Percentiles rank a stretch among this genome's conserved stretches.
phyloP scores from a whole-genome alignment of 2,888 invertebrate genomes.

The Dichetophora obliterata region DNA sequence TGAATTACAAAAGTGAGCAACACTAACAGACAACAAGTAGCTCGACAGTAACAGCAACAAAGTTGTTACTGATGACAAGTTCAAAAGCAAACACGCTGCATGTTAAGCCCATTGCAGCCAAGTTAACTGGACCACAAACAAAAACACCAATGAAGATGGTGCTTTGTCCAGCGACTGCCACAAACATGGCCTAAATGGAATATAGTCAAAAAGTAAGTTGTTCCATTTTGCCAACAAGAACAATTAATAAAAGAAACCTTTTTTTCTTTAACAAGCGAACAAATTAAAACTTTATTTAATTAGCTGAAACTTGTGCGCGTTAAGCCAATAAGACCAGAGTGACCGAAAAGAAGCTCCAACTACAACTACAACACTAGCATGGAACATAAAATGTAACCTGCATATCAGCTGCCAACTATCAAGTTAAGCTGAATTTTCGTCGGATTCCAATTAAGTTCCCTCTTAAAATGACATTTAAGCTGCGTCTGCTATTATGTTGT shows the following conservation, averaged over 20 bases:
- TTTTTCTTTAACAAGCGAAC: slow-evolving; percentile 62
- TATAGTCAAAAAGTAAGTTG: background rate
- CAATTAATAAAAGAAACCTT: slow-evolving; percentile 42
- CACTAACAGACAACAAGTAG: background rate
- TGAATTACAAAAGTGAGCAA: background rate
- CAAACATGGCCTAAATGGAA: no score
- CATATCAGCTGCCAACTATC: slow-evolving; percentile 1
- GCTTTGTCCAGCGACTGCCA: no score
- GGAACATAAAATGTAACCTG: background rate
- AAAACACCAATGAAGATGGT: slow-evolving; percentile 33
- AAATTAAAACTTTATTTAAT: slow-evolving; percentile 64
- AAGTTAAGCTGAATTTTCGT: slow-evolving; percentile 21
- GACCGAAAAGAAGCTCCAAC: background rate
- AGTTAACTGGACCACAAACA: slow-evolving; percentile 8
- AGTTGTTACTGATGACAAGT: slow-evolving; percentile 44
- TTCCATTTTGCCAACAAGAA: slow-evolving; percentile 13
- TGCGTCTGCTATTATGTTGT: background rate
- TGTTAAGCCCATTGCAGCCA: slow-evolving; percentile 52
- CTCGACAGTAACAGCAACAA: background rate
- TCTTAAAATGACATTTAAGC: slow-evolving; percentile 16
- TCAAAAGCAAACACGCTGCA: slow-evolving; percentile 65
- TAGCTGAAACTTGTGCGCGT: slow-evolving; percentile 53
- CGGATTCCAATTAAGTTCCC: slow-evolving; percentile 29
- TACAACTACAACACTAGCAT: slow-evolving; percentile 1
- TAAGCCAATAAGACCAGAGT: background rate